A percentile compares a stretch with the other conserved stretches of the same genome.
phyloP scores from a whole-genome alignment of 2,797 vertebrate species.

The Rachycentron canadum region DNA sequence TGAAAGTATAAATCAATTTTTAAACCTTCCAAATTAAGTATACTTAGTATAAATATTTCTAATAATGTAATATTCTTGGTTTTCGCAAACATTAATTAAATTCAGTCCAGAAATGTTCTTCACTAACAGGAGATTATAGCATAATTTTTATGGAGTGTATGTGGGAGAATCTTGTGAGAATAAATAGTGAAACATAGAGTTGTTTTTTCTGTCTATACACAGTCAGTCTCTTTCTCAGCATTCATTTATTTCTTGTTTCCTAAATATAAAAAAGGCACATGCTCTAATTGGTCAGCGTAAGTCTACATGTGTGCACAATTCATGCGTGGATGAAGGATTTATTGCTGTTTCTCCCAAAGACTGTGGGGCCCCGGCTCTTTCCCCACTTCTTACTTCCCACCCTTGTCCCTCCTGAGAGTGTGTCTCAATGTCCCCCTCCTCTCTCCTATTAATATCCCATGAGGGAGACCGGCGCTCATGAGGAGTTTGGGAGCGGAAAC shows the following conservation, averaged over 20 bases:
- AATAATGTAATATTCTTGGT: slow-evolving; percentile 7
- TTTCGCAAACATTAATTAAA: too few species aligned
- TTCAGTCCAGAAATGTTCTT: not conserved
- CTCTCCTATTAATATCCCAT: slow-evolving; percentile 78
- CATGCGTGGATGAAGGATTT: slow-evolving; percentile 64
- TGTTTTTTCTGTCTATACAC: slow-evolving; percentile 10
- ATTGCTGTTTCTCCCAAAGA: slow-evolving; percentile 41
- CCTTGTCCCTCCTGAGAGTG: slow-evolving; percentile 61
- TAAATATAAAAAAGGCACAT: slow-evolving; percentile 4
- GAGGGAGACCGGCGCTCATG: slow-evolving; percentile 71
- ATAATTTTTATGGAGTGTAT: not conserved
- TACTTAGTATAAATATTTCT: not conserved
- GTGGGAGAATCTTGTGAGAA: not conserved
- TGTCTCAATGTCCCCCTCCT: slow-evolving; percentile 68
- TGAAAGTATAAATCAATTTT: not conserved
- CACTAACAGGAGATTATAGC: not conserved
- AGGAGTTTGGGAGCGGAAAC: slow-evolving; percentile 83
- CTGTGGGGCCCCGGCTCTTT: slow-evolving; percentile 59
- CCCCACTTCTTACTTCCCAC: slow-evolving; percentile 77
- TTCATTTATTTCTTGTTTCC: slow-evolving; percentile 30
- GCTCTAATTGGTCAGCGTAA: slow-evolving; percentile 15
- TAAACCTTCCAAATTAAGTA: not conserved
- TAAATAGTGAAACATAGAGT: slow-evolving; percentile 16
- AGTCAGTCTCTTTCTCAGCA: not conserved
- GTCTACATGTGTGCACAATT: slow-evolving; percentile 1